Evolutionary conservation across 2,888 invertebrate genomes (phyloP), one percentile per base, ranked within the genome.

Genomic region (Callyntrura guangdongensis): DNA sequence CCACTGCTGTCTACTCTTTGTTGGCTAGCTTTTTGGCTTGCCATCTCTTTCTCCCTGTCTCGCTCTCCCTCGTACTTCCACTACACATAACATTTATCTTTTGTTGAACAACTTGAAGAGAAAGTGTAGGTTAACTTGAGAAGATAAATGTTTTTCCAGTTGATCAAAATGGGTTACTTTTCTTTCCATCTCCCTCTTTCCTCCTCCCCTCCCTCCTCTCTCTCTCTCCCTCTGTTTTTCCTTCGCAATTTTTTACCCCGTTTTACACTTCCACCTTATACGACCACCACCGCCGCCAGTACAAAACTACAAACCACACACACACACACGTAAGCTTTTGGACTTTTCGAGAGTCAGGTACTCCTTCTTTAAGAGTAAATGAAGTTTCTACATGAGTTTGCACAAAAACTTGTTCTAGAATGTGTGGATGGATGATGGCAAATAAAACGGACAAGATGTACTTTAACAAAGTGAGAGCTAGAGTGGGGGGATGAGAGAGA

Each of bases 141-240:
- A 64, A 89, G 89, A 89, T 89, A 77, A 89, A 89, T 89, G 85
- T 85, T 89, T 67, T 89, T 74, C 49, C 81, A 88, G 83, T 64
- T 74, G 88, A 88, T 89, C 77, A 74, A 77, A 89, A 61, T 89
- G 89, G 81, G 81, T 53, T 72, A 87, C 81, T 56, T 79, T 22
- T 20, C 47, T 36, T 14, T 67, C 36, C 36, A 2, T 36, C 36
- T 36, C 36, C 8, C n/a, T 12, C 67, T 67, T 67, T 67, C n/a
- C 67, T 22, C 59, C 17, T 59, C 17, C 3, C n/a, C 67, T 22
- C 59, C 17, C n/a, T 17, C 3, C 11, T 25, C 22, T 67, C 22
- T 36, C 67, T 22, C 59, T 59, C 17, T 59, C 8, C 36, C 17
- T 36, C 11, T 25, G 17, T 64, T 64, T 25, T 25, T 22, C 59